Evolutionary conservation across 2,113 vertebrate genomes (phyloP), one percentile per base, ranked within the genome.

Genomic region (Coregonus clupeaformis): DNA sequence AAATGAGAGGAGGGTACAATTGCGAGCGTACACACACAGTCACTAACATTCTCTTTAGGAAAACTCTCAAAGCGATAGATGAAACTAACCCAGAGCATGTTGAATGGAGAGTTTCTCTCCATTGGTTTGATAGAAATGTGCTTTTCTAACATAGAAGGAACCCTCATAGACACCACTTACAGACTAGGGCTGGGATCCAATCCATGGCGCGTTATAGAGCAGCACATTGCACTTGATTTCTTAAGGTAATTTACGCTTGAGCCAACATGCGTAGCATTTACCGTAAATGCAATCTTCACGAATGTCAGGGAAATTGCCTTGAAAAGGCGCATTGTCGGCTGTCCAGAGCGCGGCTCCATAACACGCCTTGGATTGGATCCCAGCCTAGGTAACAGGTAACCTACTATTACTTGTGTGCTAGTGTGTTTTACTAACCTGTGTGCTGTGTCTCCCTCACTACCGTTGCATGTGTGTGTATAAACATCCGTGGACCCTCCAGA

Each of bases 401-500:
- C 57, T 60, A 6, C n/a, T 60, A 60, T 60, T 52, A 52, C 49
- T 36, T 11, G 16, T 36, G 32, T 42, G 30, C 30, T 12, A 3
- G 66, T 71, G 57, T 76, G 60, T 63, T 81, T 45, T 71, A 74
- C 75, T 82, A 79, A 82, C 60, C 16, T 47, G 67, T 68, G 67
- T 68, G 67, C 29, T 25, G 5, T 60, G 20, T 60, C 57, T 74
- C 20, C 47, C 22, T 74, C 22, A 5, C 75, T 69, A 11, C 69
- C 57, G 52, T 5, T 82, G 84, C 88, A 82, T 79, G 3, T 82
- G 30, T 82, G 30, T 42, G 63, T 70, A 77, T 69, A 24, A 1
- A 49, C 45, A 18, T 32, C 12, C 27, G 5, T 59, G 63, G 62
- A 68, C 22, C 1, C 71, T 52, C 74, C 94, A 97, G 96, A 91